Evolutionary conservation across 2,113 vertebrate genomes (phyloP).

Genomic region (Anguilla rostrata): DNA sequence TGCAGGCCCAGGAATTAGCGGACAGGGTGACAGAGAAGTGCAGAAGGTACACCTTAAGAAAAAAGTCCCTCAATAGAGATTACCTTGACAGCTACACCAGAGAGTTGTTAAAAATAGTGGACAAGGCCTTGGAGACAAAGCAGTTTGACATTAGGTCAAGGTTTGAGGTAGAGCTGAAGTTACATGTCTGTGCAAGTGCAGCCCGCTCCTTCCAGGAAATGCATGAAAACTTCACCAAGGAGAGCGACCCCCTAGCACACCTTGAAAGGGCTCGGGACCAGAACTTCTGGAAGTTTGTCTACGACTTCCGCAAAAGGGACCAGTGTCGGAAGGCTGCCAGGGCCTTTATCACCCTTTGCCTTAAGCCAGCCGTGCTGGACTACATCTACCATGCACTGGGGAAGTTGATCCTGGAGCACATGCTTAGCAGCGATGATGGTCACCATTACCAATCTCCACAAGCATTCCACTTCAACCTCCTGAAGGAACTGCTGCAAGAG

Average conservation of each 20-base stretch:
- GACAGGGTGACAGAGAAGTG: constrained; percentile 48
- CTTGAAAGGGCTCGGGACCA: constrained; percentile 47
- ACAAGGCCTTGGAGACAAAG: constrained; percentile 50
- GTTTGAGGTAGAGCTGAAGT: constrained; percentile 61
- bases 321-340: constrained; percentile 57
- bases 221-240: constrained; percentile 56
- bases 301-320: constrained; percentile 62
- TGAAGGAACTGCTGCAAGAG: constrained; percentile 58
- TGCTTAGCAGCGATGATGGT: constrained; percentile 36
- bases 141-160: constrained; percentile 48
- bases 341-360: constrained; percentile 53
- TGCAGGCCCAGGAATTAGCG: constrained; percentile 45
- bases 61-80: constrained; percentile 45
- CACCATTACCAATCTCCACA: constrained; percentile 44
- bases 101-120: constrained; percentile 61
- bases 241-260: constrained; percentile 46
- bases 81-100: constrained; percentile 63
- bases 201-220: constrained; percentile 61
- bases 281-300: constrained; percentile 51
- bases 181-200: constrained; percentile 55
- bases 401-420: constrained; percentile 51
- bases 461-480: constrained; percentile 54
- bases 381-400: constrained; percentile 57
- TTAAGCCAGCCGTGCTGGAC: constrained; percentile 59
- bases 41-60: constrained; percentile 52